A percentile compares a stretch with the other conserved stretches of the same genome.
These are phyloP conservation scores for Oreocharis arfaki DNA, from an alignment of 2,113 vertebrate species.

Conservation along the genomic window DNA sequence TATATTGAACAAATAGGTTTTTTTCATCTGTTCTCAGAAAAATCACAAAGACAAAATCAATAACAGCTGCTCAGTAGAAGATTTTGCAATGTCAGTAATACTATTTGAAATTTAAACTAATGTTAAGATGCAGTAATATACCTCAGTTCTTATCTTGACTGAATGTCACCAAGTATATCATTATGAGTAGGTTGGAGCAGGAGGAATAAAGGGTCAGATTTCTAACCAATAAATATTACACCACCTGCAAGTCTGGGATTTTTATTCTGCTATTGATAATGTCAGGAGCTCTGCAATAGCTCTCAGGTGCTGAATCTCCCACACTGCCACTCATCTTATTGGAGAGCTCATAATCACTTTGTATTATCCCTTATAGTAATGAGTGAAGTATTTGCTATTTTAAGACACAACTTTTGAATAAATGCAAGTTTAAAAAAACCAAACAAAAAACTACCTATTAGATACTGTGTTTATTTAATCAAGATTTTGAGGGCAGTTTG, in stretches of 20 bases:
- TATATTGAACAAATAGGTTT: accelerated
- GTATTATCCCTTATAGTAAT: neutral
- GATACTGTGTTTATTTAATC: neutral
- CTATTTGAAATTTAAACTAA: neutral
- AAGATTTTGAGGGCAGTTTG: neutral
- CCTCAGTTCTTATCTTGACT: neutral
- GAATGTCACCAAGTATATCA: neutral
- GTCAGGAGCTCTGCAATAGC: neutral
- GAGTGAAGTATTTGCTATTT: neutral
- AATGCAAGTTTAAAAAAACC: neutral
- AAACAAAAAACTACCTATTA: neutral
- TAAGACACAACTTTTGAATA: neutral
- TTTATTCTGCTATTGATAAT: neutral
- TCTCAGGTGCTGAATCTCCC: neutral
- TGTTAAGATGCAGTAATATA: neutral
- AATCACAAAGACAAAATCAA: neutral
- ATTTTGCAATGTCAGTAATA: neutral
- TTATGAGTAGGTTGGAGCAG: neutral
- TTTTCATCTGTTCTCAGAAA: neutral
- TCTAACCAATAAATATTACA: neutral
- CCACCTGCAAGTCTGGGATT: neutral
- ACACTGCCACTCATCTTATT: neutral
- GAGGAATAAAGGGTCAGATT: neutral
- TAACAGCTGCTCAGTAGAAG: neutral
- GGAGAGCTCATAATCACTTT: neutral